Evolutionary conservation across 2,888 invertebrate genomes (phyloP).

Genomic region (Zonitis immaculata): DNA sequence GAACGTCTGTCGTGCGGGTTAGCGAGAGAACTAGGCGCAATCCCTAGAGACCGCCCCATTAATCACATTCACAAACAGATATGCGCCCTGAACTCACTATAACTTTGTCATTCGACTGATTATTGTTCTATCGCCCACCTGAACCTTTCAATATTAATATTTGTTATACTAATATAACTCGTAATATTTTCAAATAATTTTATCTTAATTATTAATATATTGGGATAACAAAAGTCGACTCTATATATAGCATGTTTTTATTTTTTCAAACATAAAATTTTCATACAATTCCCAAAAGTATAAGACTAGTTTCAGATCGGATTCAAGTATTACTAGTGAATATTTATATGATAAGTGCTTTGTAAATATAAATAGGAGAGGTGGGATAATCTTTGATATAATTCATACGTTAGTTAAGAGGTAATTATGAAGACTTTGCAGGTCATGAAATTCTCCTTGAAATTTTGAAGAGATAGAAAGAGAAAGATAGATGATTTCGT

Average conservation of each 20-base stretch:
- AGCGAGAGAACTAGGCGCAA: conserved; percentile 32
- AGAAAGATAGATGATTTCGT: conserved; percentile 6
- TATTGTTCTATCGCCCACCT: conserved; percentile 27
- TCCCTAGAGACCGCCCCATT: conserved; percentile 47
- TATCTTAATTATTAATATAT: background rate
- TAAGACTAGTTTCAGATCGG: conserved; percentile 21
- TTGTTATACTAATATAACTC: background rate
- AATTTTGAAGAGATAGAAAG: background rate
- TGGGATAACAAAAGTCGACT: background rate
- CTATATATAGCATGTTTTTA: too few relatives aligned
- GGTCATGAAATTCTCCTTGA: background rate
- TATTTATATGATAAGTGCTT: conserved; percentile 27
- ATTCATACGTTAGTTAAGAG: conserved; percentile 22
- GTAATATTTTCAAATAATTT: background rate
- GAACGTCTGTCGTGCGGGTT: conserved; percentile 35
- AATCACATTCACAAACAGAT: conserved; percentile 48
- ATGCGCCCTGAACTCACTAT: conserved; percentile 37
- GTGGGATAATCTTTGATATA: conserved; percentile 19
- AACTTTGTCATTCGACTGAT: conserved; percentile 39
- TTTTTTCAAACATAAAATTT: conserved; percentile 24
- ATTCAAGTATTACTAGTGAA: conserved; percentile 19
- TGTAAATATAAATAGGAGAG: conserved; percentile 18
- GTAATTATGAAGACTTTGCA: conserved; percentile 20
- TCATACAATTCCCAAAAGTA: conserved; percentile 19
- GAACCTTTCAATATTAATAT: conserved; percentile 5